Base-by-base conservation (phyloP, 2,888 invertebrate genomes). In the Drosophila multiciliata region DNA sequence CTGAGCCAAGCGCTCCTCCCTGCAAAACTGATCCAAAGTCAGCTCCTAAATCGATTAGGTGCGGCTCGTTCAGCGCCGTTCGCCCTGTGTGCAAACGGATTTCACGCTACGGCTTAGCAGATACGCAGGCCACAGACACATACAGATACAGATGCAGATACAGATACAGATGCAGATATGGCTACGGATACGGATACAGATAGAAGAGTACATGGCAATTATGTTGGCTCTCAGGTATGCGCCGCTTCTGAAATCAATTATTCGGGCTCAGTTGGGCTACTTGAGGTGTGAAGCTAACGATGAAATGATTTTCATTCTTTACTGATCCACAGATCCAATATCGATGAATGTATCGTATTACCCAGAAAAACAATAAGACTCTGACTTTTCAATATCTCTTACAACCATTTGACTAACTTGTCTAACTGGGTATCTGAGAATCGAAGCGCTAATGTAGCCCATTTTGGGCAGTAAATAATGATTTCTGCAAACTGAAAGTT, bases 281-380 rank as follows among this genome's bases (percentile, higher is more conserved):
- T 75, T 71, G 73, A 80, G 88, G 85, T 87, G 90, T 80, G 80
- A 85, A 89, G 53, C 82, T 73, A 78, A 74, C 78, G 75, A 80
- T 70, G 63, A 68, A 77, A 75, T 87, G 68, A 82, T 75, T 78
- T 75, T 63, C 53, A 53, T 33, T 60, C 26, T 49, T 23, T 40
- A 50, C 62, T 54, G 36, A 38, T 40, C 38, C 15, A 32, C 26
- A 23, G 58, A 49, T 75, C 52, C 7, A 53, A 49, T 53, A 23
- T 58, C 20, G 40, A 33, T 48, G 60, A 38, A 58, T 48, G 52
- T 49, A 57, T 74, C 40, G n/a, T n/a, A 42, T 66, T 73, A 63
- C 63, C 2, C 2, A 11, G 52, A 20, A 15, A 40, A 17, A 15
- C 49, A 23, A 12, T 23, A 26, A 23, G n/a, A 26, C 33, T 20